Percentiles rank a stretch among this genome's conserved stretches.
These are phyloP conservation scores for Myanophis thanlyinensis DNA, from an alignment of 2,113 vertebrate genomes.

Conservation along the genomic window DNA sequence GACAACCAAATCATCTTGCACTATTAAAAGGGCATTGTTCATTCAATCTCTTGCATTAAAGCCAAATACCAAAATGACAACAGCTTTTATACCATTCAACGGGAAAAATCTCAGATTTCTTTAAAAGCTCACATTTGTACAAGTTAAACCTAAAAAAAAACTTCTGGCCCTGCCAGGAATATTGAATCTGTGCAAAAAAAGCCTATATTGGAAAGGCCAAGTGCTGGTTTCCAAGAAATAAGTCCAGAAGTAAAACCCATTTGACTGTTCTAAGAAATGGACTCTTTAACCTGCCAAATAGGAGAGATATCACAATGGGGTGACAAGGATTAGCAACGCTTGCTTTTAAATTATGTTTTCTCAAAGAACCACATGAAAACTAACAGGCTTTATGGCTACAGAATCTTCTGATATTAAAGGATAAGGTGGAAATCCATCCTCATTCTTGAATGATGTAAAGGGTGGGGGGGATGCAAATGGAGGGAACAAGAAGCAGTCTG, in stretches of 20 bases:
- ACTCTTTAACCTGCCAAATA: slow-evolving; percentile 45
- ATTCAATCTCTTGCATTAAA: background rate
- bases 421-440: slow-evolving; percentile 13
- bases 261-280: slow-evolving; percentile 21
- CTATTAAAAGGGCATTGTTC: background rate
- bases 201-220: slow-evolving; percentile 13
- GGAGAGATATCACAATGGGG: slow-evolving; percentile 48
- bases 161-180: background rate
- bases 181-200: background rate
- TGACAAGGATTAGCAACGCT: slow-evolving; percentile 43
- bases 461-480: background rate
- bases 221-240: background rate
- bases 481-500: background rate
- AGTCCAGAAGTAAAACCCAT: slow-evolving; percentile 22
- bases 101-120: background rate
- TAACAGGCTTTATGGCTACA: slow-evolving; percentile 31
- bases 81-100: background rate
- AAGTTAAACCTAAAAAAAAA: background rate
- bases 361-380: slow-evolving; percentile 22
- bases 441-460: background rate
- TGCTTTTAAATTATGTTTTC: slow-evolving; percentile 37
- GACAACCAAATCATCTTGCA: background rate
- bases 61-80: background rate
- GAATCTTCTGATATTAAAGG: background rate
- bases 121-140: background rate